Conservation (phyloP, 2,113 vertebrate species). For the Sylvietta virens region DNA sequence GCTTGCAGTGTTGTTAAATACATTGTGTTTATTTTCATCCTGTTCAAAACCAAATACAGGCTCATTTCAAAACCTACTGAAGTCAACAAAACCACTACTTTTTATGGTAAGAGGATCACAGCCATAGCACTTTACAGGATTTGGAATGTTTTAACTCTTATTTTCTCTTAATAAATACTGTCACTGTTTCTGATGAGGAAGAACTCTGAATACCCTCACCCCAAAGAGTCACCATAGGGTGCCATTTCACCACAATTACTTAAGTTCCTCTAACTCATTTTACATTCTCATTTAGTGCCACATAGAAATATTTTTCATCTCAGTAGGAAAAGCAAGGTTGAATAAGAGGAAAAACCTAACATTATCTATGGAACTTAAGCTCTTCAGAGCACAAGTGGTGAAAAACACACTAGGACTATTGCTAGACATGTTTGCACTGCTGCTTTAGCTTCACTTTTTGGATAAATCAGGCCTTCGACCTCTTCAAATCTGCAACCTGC, state of each 20-base stretch:
- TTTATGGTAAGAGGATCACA: background rate
- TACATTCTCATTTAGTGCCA: background rate
- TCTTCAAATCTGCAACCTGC: background rate
- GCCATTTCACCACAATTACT: background rate
- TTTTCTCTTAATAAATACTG: background rate
- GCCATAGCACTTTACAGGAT: background rate
- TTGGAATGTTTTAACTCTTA: background rate
- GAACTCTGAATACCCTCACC: background rate
- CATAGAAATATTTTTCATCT: background rate
- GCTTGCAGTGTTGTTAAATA: background rate
- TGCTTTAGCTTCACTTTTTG: background rate
- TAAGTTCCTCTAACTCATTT: background rate
- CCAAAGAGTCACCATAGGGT: background rate
- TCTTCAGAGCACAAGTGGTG: background rate
- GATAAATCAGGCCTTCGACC: background rate
- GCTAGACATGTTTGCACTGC: background rate
- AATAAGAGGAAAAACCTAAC: background rate
- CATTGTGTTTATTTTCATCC: background rate
- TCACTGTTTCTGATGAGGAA: background rate
- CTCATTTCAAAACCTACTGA: background rate
- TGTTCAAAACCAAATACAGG: background rate
- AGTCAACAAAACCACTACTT: background rate
- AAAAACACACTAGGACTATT: background rate
- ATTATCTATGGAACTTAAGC: background rate
- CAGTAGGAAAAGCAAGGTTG: background rate